Base-by-base conservation (phyloP, 2,888 invertebrate genomes). In the Watsonalla binaria region DNA sequence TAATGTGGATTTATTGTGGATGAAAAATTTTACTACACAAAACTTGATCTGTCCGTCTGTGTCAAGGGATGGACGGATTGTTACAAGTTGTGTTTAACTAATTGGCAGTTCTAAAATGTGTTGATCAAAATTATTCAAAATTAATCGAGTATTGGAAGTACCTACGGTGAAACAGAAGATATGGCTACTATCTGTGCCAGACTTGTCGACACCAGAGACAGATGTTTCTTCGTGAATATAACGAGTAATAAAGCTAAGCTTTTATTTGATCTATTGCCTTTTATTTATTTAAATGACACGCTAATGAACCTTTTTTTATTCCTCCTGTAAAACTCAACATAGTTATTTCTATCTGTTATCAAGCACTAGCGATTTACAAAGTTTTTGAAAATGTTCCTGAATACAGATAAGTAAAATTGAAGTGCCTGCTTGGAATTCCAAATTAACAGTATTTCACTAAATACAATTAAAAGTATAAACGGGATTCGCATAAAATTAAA, bases 211-310 rank as follows among this genome's bases (percentile, higher is more conserved):
- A 82, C 79, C 84, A 81, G 83, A 84, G 86, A 88, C 85, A 87
- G 84, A 87, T 88, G 91, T 91, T 91, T 91, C 89, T 93, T 92
- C 91, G 89, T 93, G 92, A 93, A 93, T 93, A 93, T 91, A 92
- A 93, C 92, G 92, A 93, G 92, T 93, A 93, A 93, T 93, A 93
- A 93, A 93, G 93, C 93, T 93, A 93, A 93, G 93, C 93, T 93
- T 93, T 93, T 93, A 93, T 93, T 93, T 93, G 93, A 93, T 64
- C 66, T 62, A 52, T 57, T 63, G 79, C 57, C 72, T 89, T 90
- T 90, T 81, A 88, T 88, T 90, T 86, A 57, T 55, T 13, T 24
- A 45, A 13, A 24, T 13, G 14, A 45, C n/a, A 51, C 42, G 42
- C 9, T 37, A 45, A 46, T 6, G 0, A 24, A 24, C 46, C 33